Conservation (phyloP, 1,140 invertebrate genomes). For the Marisa cornuarietis region DNA sequence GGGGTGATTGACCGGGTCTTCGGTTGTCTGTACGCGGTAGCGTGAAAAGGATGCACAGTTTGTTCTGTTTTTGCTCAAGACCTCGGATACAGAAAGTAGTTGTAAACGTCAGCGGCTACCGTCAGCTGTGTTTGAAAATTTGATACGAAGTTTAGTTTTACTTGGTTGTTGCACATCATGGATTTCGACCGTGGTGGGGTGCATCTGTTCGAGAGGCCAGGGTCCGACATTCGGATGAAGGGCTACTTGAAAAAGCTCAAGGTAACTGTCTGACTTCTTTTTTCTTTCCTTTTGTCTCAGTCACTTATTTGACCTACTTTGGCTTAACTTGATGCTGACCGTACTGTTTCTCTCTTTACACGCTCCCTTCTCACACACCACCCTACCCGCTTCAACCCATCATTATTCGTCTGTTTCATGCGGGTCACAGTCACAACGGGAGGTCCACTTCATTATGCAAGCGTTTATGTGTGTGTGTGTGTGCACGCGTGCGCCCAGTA, state of each 20-base stretch:
- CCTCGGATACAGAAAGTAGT: background rate
- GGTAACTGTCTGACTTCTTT: constrained; percentile 39
- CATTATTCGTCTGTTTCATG: too few relatives aligned
- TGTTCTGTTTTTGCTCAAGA: background rate
- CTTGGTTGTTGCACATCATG: constrained; percentile 2
- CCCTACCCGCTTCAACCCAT: too few relatives aligned
- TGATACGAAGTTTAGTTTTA: constrained; percentile 2
- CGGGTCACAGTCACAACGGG: too few relatives aligned
- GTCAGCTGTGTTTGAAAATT: background rate
- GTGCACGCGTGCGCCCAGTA: too few relatives aligned
- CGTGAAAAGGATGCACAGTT: background rate
- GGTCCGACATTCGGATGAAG: constrained; percentile 56
- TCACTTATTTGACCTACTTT: background rate
- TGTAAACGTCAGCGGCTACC: background rate
- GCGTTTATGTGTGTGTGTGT: too few relatives aligned
- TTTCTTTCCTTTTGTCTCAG: background rate
- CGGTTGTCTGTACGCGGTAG: too few relatives aligned
- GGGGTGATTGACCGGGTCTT: too few relatives aligned
- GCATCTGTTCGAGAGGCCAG: constrained; percentile 42
- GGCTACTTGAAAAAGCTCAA: constrained; percentile 61
- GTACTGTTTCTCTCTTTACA: too few relatives aligned
- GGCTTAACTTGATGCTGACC: too few relatives aligned
- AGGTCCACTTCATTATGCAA: too few relatives aligned
- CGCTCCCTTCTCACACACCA: too few relatives aligned
- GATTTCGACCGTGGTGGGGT: constrained; percentile 4